Evolutionary conservation across 2,888 invertebrate genomes (phyloP), one percentile per base, ranked within the genome.

Genomic region (Hypena proboscidalis): DNA sequence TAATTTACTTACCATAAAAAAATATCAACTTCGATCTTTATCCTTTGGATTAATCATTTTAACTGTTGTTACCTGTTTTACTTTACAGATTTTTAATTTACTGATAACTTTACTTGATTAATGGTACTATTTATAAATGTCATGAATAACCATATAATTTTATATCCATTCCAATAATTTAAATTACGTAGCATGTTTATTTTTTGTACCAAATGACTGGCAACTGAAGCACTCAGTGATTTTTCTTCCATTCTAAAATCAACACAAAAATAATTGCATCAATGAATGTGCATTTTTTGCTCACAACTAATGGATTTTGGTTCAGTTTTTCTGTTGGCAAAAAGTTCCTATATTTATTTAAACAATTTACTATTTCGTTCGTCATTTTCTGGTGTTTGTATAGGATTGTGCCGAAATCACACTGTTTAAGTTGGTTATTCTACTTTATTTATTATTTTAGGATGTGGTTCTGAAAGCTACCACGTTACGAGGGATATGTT

Each of bases 401-500:
- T 36, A 59, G 52, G 62, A 61, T 31, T 29, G 44, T 53, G 58
- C 42, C 62, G 52, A 61, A 61, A 48, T 39, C 11, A 3, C 1
- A 34, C 42, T 58, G 45, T 62, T 58, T 43, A 43, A 27, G 5
- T 35, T 25, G 20, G 38, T 30, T 25, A 23, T 29, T 33, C 41
- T 48, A 52, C 36, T 47, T 36, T 47, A 40, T 57, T 58, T 59
- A 45, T 59, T 59, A 46, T 52, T 62, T 57, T 58, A 61, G 62
- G 62, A 48, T 42, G 14, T 21, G 31, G 9, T 37, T 44, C 34
- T 60, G 42, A 41, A 60, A 55, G 40, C 56, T 55, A 44, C 56
- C 39, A 11, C 26, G 20, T 39, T 32, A 45, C 43, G 31, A 40
- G 17, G 9, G 14, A 26, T 3, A 26, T 26, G 31, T 19, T 35